Evolutionary conservation across 2,797 vertebrate species (phyloP), one percentile per base, ranked within the genome.

Genomic region (Erithacus rubecula): DNA sequence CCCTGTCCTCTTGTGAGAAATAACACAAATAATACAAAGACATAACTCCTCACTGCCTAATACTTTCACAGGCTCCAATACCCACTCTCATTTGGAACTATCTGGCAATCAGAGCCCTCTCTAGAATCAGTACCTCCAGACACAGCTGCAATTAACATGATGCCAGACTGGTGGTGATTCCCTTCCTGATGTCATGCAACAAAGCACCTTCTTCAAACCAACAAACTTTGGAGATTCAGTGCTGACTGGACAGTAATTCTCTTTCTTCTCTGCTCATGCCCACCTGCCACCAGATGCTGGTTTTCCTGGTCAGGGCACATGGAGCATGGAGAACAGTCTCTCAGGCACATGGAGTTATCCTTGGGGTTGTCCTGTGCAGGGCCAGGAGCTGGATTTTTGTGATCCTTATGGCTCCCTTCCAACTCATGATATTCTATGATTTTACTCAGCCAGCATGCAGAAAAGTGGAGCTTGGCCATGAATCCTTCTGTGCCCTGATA

Each of bases 181-280:
- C 21, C 12, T 64, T 84, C 36, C 46, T 15, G 16, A 46, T 46
- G 11, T 18, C 39, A 22, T 12, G 29, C 23, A 68, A 30, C 8
- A 86, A 78, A 81, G 20, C 5, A 55, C 30, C 19, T 43, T 74
- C 26, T 71, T 55, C 46, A 37, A 27, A 37, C 15, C 53, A 56
- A 21, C 0, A 0, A 36, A 53, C 21, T 27, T 51, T n/a, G 47
- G 14, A 70, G 53, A 63, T 49, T 56, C 53, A 8, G 10, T 44
- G 17, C 47, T 74, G 65, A 37, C n/a, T 27, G 34, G 20, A 60
- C 63, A 65, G 32, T 20, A 69, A 69, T 70, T 60, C 16, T 16
- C 30, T 37, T 29, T 62, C 24, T 59, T 69, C 17, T 34, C 32
- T 47, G 23, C 21, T 60, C 46, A 34, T 36, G 26, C 15, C 22